Conservation (phyloP, 2,888 invertebrate genomes). For the Drosophila anomelani region DNA sequence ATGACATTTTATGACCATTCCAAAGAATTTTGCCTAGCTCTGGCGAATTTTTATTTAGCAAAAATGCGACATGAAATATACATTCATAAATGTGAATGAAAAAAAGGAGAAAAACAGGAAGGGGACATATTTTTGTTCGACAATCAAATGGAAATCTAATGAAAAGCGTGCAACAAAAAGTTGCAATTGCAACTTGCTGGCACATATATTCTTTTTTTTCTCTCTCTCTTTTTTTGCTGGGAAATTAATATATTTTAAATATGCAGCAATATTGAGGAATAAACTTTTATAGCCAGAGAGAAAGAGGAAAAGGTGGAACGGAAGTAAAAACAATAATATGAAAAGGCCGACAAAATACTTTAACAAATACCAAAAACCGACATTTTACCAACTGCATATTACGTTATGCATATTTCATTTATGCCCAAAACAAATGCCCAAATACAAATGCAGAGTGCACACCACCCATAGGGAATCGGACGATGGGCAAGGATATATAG, state of each 20-base stretch:
- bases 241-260: slow-evolving; percentile 54
- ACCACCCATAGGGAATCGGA: slow-evolving; percentile 16
- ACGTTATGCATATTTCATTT: slow-evolving; percentile 64
- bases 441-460: slow-evolving; percentile 16
- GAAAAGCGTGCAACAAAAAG: slow-evolving; percentile 26
- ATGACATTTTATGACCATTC: slow-evolving; percentile 6
- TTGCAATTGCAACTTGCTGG: slow-evolving; percentile 12
- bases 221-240: background rate
- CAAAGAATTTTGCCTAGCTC: slow-evolving; percentile 3
- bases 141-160: slow-evolving; percentile 36
- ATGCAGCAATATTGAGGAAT: slow-evolving; percentile 37
- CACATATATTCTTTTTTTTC: background rate
- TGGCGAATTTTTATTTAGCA: slow-evolving; percentile 4
- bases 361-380: slow-evolving; percentile 59
- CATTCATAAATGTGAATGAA: background rate
- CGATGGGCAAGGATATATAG: slow-evolving; percentile 11
- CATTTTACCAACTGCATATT: slow-evolving; percentile 61
- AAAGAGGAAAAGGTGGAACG: background rate
- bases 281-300: slow-evolving; percentile 3
- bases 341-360: slow-evolving; percentile 55
- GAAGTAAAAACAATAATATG: slow-evolving; percentile 34
- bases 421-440: slow-evolving; percentile 45
- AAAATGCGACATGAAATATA: slow-evolving; percentile 17
- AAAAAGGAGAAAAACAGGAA: background rate
- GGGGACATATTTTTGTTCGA: slow-evolving; percentile 11